Conservation (phyloP, 2,888 invertebrate genomes). For the Drosophila peninsularis region DNA sequence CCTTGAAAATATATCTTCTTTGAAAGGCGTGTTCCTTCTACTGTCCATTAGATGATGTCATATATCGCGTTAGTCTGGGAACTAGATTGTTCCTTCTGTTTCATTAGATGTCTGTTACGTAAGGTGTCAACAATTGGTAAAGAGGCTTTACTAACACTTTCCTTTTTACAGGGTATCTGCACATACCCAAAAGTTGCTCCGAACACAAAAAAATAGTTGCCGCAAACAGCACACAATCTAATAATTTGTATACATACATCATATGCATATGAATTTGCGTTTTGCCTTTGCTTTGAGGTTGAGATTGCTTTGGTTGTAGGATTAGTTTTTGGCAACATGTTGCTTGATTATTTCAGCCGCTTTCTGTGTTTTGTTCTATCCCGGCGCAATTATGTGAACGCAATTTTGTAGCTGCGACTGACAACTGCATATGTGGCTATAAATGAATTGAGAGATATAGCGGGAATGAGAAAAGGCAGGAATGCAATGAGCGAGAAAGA, state of each 20-base stretch:
- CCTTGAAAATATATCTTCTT: too few species aligned
- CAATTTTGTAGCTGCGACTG: constrained; percentile 14
- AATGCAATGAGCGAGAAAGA: not conserved
- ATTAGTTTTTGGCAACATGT: constrained; percentile 55
- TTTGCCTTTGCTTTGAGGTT: not conserved
- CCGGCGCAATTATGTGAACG: constrained; percentile 56
- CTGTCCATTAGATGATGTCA: too few species aligned
- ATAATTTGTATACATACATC: constrained; percentile 44
- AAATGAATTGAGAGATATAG: not conserved
- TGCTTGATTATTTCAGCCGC: constrained; percentile 46
- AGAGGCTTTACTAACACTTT: not conserved
- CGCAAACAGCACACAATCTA: constrained; percentile 44
- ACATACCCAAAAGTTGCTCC: constrained; percentile 34
- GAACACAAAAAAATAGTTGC: constrained; percentile 23
- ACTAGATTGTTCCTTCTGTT: too few species aligned
- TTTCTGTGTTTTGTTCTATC: constrained; percentile 24
- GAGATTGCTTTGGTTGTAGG: constrained; percentile 1
- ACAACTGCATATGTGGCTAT: not conserved
- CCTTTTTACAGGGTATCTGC: constrained; percentile 12
- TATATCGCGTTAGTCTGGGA: too few species aligned
- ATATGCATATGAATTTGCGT: not conserved
- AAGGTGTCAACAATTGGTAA: not conserved
- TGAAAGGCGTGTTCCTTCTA: too few species aligned
- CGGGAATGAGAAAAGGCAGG: not conserved
- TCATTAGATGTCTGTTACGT: not conserved